phyloP scores from a whole-genome alignment of 2,888 invertebrate genomes.

The Tachina lurida region DNA sequence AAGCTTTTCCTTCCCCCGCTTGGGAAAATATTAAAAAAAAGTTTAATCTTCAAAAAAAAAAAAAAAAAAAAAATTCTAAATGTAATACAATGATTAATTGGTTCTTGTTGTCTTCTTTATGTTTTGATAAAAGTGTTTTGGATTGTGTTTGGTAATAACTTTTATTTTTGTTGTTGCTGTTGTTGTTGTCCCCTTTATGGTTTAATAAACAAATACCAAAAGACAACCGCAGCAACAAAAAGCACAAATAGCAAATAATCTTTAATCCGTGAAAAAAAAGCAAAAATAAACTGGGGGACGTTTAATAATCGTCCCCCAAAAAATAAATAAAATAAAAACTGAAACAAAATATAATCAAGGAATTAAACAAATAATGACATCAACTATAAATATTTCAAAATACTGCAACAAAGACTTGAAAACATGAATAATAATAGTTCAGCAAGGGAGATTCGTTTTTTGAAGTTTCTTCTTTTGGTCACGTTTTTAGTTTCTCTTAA shows the following conservation, averaged over 20 bases:
- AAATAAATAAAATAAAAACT: no score
- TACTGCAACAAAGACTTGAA: background rate
- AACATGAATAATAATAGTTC: background rate
- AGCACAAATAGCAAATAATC: conserved; percentile 7
- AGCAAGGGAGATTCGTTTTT: background rate
- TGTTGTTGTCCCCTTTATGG: background rate
- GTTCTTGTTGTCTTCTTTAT: conserved; percentile 36
- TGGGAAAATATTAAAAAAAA: conserved; percentile 28
- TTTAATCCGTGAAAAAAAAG: background rate
- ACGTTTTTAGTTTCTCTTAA: background rate
- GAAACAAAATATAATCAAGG: conserved; percentile 6
- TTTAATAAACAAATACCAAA: conserved; percentile 14
- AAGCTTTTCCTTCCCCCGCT: conserved; percentile 21
- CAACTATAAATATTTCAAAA: conserved; percentile 26
- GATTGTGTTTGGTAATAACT: conserved; percentile 33
- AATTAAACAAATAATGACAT: conserved; percentile 26
- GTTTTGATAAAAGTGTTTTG: conserved; percentile 39
- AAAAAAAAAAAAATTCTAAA: conserved; percentile 34
- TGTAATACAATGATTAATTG: conserved; percentile 66
- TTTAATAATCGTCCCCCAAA: no score
- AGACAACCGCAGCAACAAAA: conserved; percentile 2
- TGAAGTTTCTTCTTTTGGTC: background rate
- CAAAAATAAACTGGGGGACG: no score
- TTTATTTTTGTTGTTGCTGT: background rate
- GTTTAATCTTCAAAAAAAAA: conserved; percentile 30